phyloP scores from a whole-genome alignment of 2,797 vertebrate genomes.

The Cossypha caffra region DNA sequence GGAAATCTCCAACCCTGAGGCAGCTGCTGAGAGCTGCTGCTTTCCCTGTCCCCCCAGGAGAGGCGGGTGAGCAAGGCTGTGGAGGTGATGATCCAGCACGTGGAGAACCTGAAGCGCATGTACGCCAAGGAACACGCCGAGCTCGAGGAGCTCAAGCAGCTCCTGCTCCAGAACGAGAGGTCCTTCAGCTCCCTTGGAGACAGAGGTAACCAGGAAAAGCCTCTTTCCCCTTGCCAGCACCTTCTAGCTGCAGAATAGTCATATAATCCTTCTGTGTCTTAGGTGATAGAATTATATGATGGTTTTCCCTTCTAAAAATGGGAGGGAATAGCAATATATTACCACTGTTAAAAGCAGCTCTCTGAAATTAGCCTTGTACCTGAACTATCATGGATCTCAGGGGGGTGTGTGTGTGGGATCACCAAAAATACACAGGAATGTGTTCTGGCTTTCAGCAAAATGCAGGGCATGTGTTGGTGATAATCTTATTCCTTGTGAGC shows the following conservation, averaged over 20 bases:
- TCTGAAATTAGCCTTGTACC: not conserved
- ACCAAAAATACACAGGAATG: not conserved
- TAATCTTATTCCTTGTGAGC: not conserved
- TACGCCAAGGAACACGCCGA: conserved; percentile 93
- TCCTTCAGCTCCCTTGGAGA: conserved; percentile 81
- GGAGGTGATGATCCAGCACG: conserved; percentile 97
- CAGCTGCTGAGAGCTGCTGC: not conserved
- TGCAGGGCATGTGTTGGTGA: not conserved
- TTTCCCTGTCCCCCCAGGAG: conserved; percentile 77
- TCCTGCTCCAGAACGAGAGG: conserved; percentile 86
- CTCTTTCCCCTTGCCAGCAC: not conserved
- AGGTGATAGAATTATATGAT: not conserved
- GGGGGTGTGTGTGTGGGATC: not conserved
- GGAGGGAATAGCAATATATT: not conserved
- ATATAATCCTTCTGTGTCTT: not conserved
- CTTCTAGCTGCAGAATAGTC: not conserved
- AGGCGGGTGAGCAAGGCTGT: conserved; percentile 92
- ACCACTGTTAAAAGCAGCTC: not conserved
- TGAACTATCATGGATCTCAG: accelerated
- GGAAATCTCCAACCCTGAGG: accelerated
- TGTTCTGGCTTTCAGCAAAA: not conserved
- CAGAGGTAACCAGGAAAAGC: conserved; percentile 77
- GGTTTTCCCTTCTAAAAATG: not conserved
- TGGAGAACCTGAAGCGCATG: conserved; percentile 94
- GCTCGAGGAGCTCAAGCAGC: conserved; percentile 89